These are phyloP conservation scores for Nautilus pompilius DNA, from an alignment of 1,140 invertebrate species.

Conservation along the genomic window DNA sequence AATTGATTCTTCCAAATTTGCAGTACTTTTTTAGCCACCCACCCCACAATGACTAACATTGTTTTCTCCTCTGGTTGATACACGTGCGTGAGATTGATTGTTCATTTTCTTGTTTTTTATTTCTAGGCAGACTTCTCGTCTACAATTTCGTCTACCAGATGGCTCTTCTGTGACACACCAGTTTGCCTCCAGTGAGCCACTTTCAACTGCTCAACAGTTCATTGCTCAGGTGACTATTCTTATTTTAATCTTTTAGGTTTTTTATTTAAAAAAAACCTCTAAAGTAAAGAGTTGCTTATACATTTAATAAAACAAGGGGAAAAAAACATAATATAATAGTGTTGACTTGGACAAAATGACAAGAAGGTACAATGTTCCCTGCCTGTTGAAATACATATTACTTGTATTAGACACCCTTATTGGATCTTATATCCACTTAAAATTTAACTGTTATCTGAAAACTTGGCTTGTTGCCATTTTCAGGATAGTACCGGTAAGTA, in stretches of 20 bases:
- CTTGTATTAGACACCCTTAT: neutral
- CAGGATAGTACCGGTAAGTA: too few species aligned
- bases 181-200: constrained; percentile 62
- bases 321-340: neutral
- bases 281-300: neutral
- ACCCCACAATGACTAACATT: too few species aligned
- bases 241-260: neutral
- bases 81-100: neutral
- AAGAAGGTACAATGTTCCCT: neutral
- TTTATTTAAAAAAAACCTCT: too few species aligned
- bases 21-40: too few species aligned
- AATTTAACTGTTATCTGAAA: too few species aligned
- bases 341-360: neutral
- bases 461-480: too few species aligned
- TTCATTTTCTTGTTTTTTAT: neutral
- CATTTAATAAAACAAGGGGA: neutral
- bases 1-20: too few species aligned
- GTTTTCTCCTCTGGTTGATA: too few species aligned
- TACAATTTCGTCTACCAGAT: constrained; percentile 81
- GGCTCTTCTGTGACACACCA: constrained; percentile 67
- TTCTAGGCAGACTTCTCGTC: constrained; percentile 59
- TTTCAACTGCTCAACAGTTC: constrained; percentile 62
- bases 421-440: neutral
- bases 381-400: neutral
- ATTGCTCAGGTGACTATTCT: constrained; percentile 55